phyloP scores from a whole-genome alignment of 37 sponge, comb jelly and placozoan species.

The Tethya wilhelma region DNA sequence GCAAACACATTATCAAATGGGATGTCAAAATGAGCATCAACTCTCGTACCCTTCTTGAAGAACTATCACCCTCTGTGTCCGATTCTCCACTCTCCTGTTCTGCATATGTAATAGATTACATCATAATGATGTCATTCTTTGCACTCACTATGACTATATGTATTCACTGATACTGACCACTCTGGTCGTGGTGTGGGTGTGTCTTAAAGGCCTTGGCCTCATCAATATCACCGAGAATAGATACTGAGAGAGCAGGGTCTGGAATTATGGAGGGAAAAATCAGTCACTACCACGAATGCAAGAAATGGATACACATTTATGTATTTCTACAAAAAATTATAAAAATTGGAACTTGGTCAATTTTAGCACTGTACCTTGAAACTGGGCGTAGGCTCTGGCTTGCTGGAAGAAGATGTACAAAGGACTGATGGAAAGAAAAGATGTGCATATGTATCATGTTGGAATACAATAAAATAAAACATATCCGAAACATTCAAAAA shows the following conservation, averaged over 20 bases:
- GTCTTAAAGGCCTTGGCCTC: slow-evolving; percentile 68
- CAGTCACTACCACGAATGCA: no score
- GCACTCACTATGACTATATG: not conserved
- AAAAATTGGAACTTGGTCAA: no score
- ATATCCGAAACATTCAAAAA: no score
- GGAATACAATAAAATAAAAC: no score
- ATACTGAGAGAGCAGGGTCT: slow-evolving; percentile 35
- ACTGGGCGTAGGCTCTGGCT: slow-evolving; percentile 51
- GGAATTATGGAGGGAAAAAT: not conserved
- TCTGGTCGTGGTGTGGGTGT: slow-evolving; percentile 22
- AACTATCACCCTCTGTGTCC: slow-evolving; percentile 14
- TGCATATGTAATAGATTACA: not conserved
- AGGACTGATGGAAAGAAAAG: no score
- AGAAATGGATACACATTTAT: no score
- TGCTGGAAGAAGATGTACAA: slow-evolving; percentile 82
- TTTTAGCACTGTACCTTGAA: no score
- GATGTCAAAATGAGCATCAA: not conserved
- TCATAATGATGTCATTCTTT: not conserved
- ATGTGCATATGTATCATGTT: no score
- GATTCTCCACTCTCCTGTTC: slow-evolving; percentile 51
- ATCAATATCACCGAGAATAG: slow-evolving; percentile 63
- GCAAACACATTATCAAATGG: not conserved
- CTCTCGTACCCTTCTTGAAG: not conserved
- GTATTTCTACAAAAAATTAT: no score
- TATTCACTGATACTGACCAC: slow-evolving; percentile 10